Base-by-base conservation (phyloP, 2,888 invertebrate genomes). In the Teleiodes luculella region DNA sequence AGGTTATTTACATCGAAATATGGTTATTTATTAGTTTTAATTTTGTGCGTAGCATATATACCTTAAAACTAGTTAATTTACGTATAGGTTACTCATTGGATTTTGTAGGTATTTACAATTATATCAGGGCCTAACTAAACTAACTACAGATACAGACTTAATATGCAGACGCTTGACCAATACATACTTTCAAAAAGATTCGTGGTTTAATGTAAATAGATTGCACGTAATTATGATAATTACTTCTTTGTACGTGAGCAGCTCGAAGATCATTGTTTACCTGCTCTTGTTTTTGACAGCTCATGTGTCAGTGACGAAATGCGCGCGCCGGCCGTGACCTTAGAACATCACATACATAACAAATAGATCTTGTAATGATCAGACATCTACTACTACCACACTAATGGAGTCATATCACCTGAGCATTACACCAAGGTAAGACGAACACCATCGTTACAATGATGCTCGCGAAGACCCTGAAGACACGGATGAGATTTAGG, bases 351-450 rank as follows among this genome's bases (percentile, higher is more conserved):
- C 67, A 67, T 78, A 68, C 67, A 67, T 78, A 77, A 81, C 72
- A 78, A 83, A 84, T 80, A 74, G 75, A 68, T 67, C 67, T 74
- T 65, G 70, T 78, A 74, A 79, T 68, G 75, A 79, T 67, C 68
- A 67, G 28, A 0, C 30, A 51, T 39, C 30, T 35, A 64, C 64
- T 11, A 43, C 39, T 5, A 7, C n/a, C n/a, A n/a, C n/a, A n/a
- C 67, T 74, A 79, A 77, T 81, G 68, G 69, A 72, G 74, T 68
- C 68, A 64, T 71, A 74, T 69, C 69, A 72, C 66, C 59, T 66
- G 64, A 66, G 66, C 74, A 75, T 78, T 74, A 77, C 60, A 72
- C 66, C 85, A 85, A 85, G 83, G 85, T 80, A 69, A 80, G 62
- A 61, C 64, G 58, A 55, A 46, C 24, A 24, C 24, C 57, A 52